A percentile compares a stretch with the other conserved stretches of the same genome.
Evolutionary conservation across 2,113 vertebrate species (phyloP).

Genomic region (Cacatua alba): DNA sequence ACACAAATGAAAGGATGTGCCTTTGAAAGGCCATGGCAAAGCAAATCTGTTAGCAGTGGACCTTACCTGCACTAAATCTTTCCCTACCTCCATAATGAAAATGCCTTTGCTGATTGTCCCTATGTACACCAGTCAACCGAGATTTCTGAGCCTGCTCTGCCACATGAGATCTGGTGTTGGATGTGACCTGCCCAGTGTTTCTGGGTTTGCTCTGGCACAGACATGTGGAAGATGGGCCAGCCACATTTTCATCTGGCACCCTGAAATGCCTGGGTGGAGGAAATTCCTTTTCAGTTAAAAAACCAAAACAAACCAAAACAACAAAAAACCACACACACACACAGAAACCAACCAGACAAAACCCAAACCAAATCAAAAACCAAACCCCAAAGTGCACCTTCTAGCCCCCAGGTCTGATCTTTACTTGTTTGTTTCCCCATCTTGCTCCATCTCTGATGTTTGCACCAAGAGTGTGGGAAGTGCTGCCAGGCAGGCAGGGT

Average conservation of each 20-base stretch:
- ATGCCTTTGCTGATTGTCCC: not conserved
- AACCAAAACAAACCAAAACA: not conserved
- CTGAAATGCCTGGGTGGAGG: not conserved
- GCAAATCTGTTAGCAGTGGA: not conserved
- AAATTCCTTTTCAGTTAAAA: not conserved
- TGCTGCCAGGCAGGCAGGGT: not conserved
- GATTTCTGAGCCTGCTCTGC: not conserved
- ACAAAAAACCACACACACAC: not conserved
- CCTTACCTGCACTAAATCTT: not conserved
- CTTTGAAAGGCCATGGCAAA: not conserved
- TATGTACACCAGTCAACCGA: not conserved
- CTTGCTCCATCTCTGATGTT: not conserved
- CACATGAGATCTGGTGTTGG: not conserved
- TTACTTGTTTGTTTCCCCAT: not conserved
- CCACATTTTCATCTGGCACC: not conserved
- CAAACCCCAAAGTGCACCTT: not conserved
- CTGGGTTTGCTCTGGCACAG: not conserved
- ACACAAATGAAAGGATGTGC: not conserved
- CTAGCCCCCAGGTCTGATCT: not conserved
- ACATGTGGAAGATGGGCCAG: not conserved
- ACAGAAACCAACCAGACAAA: rapidly evolving
- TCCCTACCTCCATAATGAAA: not conserved
- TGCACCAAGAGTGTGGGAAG: not conserved
- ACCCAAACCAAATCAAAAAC: not conserved
- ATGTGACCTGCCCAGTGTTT: not conserved